Conservation (phyloP, 1,140 invertebrate genomes). For the Drosophila bifasciata region DNA sequence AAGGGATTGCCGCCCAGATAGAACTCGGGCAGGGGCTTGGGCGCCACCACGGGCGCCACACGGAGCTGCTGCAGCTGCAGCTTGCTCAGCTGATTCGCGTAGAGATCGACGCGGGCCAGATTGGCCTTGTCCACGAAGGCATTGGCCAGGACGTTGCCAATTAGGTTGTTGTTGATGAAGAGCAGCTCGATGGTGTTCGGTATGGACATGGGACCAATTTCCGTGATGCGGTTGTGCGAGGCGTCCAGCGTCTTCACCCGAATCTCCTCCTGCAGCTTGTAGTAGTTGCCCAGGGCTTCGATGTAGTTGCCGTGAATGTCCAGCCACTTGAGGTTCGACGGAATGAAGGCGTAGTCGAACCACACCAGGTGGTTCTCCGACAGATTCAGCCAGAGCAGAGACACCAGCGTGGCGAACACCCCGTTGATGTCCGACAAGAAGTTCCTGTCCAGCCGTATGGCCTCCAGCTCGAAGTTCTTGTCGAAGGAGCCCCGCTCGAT, state of each 20-base stretch:
- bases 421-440: slow-evolving; percentile 94
- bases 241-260: slow-evolving; percentile 93
- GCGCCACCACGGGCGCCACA: slow-evolving; percentile 88
- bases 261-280: slow-evolving; percentile 91
- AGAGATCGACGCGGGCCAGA: slow-evolving; percentile 93
- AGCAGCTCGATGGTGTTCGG: slow-evolving; percentile 95
- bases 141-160: slow-evolving; percentile 91
- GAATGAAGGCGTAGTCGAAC: slow-evolving; percentile 96
- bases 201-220: slow-evolving; percentile 91
- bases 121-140: slow-evolving; percentile 94
- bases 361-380: slow-evolving; percentile 95
- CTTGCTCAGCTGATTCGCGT: slow-evolving; percentile 92
- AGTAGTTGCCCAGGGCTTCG: slow-evolving; percentile 93
- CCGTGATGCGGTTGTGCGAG: slow-evolving; percentile 93
- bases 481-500: slow-evolving; percentile 93
- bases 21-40: slow-evolving; percentile 91
- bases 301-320: slow-evolving; percentile 95
- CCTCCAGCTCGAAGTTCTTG: slow-evolving; percentile 90
- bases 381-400: slow-evolving; percentile 93
- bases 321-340: slow-evolving; percentile 94
- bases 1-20: slow-evolving; percentile 95
- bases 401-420: slow-evolving; percentile 91
- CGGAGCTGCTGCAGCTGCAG: slow-evolving; percentile 92
- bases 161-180: slow-evolving; percentile 95
- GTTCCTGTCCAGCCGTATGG: slow-evolving; percentile 93